Evolutionary conservation across 2,888 invertebrate genomes (phyloP), one percentile per base, ranked within the genome.

Genomic region (Leucozona laternaria): DNA sequence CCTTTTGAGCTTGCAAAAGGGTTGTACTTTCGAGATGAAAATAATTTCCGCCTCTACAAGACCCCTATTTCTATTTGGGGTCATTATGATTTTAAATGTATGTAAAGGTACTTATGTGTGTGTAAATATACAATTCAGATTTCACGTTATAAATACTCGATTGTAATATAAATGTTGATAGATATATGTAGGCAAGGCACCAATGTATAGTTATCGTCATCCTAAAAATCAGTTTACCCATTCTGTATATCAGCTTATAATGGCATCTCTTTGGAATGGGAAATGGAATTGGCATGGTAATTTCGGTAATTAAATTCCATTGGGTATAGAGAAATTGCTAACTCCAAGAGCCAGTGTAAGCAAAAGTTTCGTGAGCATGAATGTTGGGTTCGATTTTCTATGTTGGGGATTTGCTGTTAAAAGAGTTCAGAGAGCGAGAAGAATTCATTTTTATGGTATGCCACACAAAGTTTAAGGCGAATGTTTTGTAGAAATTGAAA

Each of bases 271-370:
- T 37, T 25, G n/a, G 68, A 68, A 53, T 77, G 22, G 22, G n/a
- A 53, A 68, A 53, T 77, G 22, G 22, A 31, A 73, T 80, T 68
- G 80, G 77, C 25, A 77, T 85, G 77, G 62, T 80, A 80, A 85
- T 85, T 80, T 80, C 72, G 48, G 85, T 77, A 85, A 85, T 85
- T 85, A 85, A 68, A 85, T 80, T 85, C 68, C 77, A 77, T 77
- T 77, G 58, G 76, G 37, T 68, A 77, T 85, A 73, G n/a, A n/a
- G n/a, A 85, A 80, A 77, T 55, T 62, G 68, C 53, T 68, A 55
- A 34, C 50, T 20, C 20, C 4, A 20, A 17, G n/a, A 71, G 58
- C 71, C 71, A 48, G 28, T 71, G 55, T 34, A 60, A 72, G 71
- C n/a, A 76, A 13, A 55, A 71, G 64, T 70, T 64, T 70, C 11